These are phyloP conservation scores for Actinia equina DNA, from an alignment of 64 coral and sea anemone species.

Conservation along the genomic window DNA sequence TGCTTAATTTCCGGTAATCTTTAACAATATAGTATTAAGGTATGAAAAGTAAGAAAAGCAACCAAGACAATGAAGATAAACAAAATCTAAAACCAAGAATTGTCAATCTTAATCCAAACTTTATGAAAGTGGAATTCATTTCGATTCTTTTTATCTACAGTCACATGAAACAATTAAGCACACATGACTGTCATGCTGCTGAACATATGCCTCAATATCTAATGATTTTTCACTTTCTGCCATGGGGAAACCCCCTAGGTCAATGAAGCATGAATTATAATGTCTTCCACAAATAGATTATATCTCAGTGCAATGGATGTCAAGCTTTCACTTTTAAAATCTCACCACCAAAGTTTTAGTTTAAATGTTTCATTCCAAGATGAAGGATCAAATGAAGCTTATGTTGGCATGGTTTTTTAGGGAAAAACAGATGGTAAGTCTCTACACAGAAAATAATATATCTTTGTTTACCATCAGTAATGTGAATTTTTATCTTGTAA, in stretches of 20 bases:
- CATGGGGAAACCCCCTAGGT: neutral
- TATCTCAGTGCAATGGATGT: neutral
- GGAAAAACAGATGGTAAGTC: neutral
- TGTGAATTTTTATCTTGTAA: too few relatives aligned
- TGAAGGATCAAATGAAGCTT: neutral
- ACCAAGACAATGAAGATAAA: neutral
- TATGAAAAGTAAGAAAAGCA: neutral
- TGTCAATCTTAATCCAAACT: neutral
- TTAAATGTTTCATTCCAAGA: neutral
- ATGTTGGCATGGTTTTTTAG: neutral
- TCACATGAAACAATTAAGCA: neutral
- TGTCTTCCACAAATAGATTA: neutral
- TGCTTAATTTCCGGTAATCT: too few relatives aligned
- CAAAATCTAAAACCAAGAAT: neutral
- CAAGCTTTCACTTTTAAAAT: neutral
- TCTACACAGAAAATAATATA: too few relatives aligned
- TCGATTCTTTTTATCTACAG: neutral
- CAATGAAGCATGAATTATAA: neutral
- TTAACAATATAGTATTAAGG: too few relatives aligned
- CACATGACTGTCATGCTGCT: conserved; percentile 1
- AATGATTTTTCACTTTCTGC: conserved; percentile 3
- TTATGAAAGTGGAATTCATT: neutral
- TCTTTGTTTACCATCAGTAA: too few relatives aligned
- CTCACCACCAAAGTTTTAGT: neutral
- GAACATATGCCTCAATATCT: neutral